phyloP scores from a whole-genome alignment of 2,888 invertebrate genomes.

The Microplitis deprimator region DNA sequence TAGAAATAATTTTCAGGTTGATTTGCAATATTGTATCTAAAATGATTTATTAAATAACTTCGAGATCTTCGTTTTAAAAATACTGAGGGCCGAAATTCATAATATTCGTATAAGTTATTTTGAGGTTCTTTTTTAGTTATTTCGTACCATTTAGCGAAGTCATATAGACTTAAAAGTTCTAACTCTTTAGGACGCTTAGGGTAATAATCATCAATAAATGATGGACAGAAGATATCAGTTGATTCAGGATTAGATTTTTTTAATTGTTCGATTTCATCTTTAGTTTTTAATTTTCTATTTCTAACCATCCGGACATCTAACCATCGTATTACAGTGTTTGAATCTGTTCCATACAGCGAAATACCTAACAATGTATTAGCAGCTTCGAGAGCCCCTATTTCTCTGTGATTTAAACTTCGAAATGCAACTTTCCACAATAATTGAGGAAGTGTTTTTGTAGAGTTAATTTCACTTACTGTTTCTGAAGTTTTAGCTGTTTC shows the following conservation, averaged over 20 bases:
- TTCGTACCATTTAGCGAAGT: conserved; percentile 54
- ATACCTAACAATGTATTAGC: conserved; percentile 43
- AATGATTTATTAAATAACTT: conserved; percentile 34
- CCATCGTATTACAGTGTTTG: conserved; percentile 35
- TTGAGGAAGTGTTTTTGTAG: conserved; percentile 54
- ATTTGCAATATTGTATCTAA: conserved; percentile 49
- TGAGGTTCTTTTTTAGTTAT: conserved; percentile 37
- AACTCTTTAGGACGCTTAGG: conserved; percentile 41
- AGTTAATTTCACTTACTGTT: conserved; percentile 54
- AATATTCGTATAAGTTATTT: conserved; percentile 37
- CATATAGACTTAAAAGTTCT: conserved; percentile 49
- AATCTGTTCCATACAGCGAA: conserved; percentile 34
- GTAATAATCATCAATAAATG: conserved; percentile 43
- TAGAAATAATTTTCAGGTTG: conserved; percentile 54
- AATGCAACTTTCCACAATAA: conserved; percentile 51
- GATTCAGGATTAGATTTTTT: conserved; percentile 35
- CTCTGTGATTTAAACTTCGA: conserved; percentile 32
- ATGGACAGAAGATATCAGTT: conserved; percentile 42
- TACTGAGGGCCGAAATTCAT: conserved; percentile 38
- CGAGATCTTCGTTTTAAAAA: conserved; percentile 50
- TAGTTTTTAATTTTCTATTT: conserved; percentile 18
- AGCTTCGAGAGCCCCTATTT: conserved; percentile 46
- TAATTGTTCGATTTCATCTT: conserved; percentile 27
- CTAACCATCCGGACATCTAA: conserved; percentile 31
- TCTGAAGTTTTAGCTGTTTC: conserved; percentile 54